Conservation (phyloP, 2,888 invertebrate genomes). For the Cerceris rybyensis region DNA sequence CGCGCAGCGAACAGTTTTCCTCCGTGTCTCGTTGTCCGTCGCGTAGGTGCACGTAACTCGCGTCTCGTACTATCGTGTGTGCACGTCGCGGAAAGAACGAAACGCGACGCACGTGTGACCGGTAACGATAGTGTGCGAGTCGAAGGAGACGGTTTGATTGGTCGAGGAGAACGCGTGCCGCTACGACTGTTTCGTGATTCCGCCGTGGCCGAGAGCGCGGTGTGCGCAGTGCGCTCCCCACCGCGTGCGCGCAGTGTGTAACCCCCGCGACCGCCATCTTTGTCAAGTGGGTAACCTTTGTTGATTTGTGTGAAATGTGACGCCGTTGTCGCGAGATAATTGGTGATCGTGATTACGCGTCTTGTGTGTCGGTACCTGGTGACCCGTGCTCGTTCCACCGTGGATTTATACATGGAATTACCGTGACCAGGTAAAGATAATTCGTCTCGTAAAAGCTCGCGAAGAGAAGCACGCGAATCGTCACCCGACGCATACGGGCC, state of each 20-base stretch:
- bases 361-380: constrained; percentile 58
- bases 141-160: constrained; percentile 57
- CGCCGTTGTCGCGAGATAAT: constrained; percentile 76
- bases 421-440: constrained; percentile 58
- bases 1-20: constrained; percentile 19
- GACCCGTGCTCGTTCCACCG: constrained; percentile 45
- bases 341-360: constrained; percentile 73
- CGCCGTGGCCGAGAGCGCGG: constrained; percentile 68
- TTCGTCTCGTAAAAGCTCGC: constrained; percentile 24
- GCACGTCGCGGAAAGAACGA: constrained; percentile 12
- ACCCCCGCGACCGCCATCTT: constrained; percentile 79
- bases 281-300: constrained; percentile 82
- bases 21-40: constrained; percentile 5
- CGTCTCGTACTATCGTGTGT: not conserved
- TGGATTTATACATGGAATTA: constrained; percentile 58
- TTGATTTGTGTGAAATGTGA: constrained; percentile 82
- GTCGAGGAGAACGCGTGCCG: constrained; percentile 59
- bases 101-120: constrained; percentile 57
- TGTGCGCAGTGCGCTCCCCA: constrained; percentile 73
- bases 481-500: constrained; percentile 62
- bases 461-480: constrained; percentile 61
- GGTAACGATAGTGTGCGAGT: constrained; percentile 48
- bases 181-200: constrained; percentile 60
- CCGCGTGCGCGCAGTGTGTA: constrained; percentile 71
- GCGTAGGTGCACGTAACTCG: not conserved